Conservation (phyloP, 1,140 invertebrate species). For the Drosophila jambulina region DNA sequence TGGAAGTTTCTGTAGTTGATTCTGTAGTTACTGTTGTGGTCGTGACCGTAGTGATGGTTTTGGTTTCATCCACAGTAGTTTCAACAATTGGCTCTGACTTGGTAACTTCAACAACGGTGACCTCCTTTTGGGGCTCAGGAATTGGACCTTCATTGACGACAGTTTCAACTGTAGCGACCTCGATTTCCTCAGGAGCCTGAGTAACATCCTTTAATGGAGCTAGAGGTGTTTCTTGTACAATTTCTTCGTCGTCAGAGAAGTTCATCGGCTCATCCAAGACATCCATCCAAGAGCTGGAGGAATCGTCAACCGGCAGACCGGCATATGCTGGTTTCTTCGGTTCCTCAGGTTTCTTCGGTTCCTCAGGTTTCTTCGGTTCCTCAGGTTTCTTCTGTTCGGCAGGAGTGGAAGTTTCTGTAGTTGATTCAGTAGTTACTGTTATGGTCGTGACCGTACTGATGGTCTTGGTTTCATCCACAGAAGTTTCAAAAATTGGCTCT, state of each 20-base stretch:
- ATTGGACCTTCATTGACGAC: background rate
- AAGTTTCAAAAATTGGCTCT: no score
- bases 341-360: background rate
- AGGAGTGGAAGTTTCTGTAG: background rate
- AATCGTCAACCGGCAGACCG: constrained; percentile 78
- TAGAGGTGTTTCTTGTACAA: constrained; percentile 31
- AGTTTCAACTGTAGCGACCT: background rate
- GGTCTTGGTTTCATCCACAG: constrained; percentile 1
- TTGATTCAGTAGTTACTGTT: constrained; percentile 17
- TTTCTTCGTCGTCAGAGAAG: constrained; percentile 83
- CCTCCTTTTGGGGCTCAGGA: no score
- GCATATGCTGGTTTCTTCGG: constrained; percentile 11
- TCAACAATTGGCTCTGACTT: background rate
- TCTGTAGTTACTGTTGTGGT: constrained; percentile 26
- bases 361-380: constrained; percentile 1
- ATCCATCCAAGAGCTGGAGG: constrained; percentile 80
- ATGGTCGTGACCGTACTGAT: constrained; percentile 8
- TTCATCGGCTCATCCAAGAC: constrained; percentile 85
- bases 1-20: constrained; percentile 1
- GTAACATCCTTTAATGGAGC: background rate
- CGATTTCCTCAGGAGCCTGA: background rate
- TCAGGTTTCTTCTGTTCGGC: constrained; percentile 41
- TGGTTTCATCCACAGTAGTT: constrained; percentile 19
- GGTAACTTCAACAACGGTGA: background rate
- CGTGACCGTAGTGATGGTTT: background rate